Evolutionary conservation across 1,140 invertebrate genomes (phyloP).

Genomic region (Aporrectodea caliginosa): DNA sequence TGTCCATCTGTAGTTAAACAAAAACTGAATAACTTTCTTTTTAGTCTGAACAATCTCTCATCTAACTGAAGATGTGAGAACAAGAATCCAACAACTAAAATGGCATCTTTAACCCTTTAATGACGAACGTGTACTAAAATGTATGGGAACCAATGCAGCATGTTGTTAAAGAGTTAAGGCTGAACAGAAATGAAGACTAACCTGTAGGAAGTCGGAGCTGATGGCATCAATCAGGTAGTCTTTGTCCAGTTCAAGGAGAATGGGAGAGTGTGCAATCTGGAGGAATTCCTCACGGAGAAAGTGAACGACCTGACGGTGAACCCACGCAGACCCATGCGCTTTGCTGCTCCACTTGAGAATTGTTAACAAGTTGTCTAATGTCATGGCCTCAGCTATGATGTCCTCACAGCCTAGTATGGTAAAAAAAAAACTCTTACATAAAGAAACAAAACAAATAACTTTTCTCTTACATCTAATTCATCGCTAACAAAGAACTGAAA

Average conservation of each 20-base stretch:
- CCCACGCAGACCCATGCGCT: conserved; percentile 86
- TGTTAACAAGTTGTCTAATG: conserved; percentile 69
- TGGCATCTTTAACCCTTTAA: too few relatives aligned
- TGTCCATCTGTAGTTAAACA: too few relatives aligned
- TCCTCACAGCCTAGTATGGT: conserved; percentile 72
- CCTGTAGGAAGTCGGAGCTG: conserved; percentile 82
- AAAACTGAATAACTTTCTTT: too few relatives aligned
- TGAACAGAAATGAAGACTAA: conserved; percentile 34
- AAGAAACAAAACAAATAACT: too few relatives aligned
- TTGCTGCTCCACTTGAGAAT: conserved; percentile 73
- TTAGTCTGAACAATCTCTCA: too few relatives aligned
- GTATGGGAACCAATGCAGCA: too few relatives aligned
- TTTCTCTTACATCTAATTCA: too few relatives aligned
- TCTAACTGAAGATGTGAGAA: too few relatives aligned
- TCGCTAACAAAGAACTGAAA: too few relatives aligned
- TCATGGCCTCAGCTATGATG: conserved; percentile 80
- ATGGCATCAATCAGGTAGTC: conserved; percentile 74
- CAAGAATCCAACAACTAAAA: too few relatives aligned
- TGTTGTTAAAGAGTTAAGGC: too few relatives aligned
- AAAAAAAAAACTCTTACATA: not conserved
- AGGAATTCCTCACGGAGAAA: conserved; percentile 81
- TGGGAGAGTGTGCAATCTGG: conserved; percentile 64
- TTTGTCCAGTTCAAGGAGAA: conserved; percentile 76
- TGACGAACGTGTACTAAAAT: too few relatives aligned
- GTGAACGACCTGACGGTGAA: conserved; percentile 77